A percentile compares a stretch with the other conserved stretches of the same genome.
Conservation (phyloP, 2,113 vertebrate genomes). For the Corythoichthys haematopterus region DNA sequence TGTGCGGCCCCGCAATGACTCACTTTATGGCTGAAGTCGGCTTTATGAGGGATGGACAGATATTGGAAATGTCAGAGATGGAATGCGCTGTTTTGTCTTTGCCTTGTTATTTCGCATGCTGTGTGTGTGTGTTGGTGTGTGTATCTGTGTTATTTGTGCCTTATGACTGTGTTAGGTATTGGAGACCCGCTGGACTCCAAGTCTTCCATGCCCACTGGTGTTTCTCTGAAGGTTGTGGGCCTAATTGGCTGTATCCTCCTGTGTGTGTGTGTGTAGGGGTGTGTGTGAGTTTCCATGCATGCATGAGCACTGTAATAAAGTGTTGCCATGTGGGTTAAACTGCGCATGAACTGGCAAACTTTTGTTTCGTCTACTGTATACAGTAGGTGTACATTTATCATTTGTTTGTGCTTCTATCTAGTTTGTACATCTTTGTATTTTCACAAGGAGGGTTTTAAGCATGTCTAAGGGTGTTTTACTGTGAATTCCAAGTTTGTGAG, state of each 20-base stretch:
- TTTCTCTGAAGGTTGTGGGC: conserved; percentile 64
- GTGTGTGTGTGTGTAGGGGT: conserved; percentile 21
- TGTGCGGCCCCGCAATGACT: conserved; percentile 48
- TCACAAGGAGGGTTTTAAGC: too few relatives aligned
- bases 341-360: conserved; percentile 5
- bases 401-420: too few relatives aligned
- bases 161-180: conserved; percentile 68
- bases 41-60: conserved; percentile 66
- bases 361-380: not conserved
- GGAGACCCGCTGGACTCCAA: conserved; percentile 58
- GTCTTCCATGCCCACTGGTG: conserved; percentile 62
- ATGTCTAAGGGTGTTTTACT: too few relatives aligned
- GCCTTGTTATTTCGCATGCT: conserved; percentile 62
- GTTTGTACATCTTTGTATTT: too few relatives aligned
- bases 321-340: conserved; percentile 19
- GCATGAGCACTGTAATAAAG: not conserved
- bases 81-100: conserved; percentile 67
- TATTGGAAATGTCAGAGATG: conserved; percentile 70
- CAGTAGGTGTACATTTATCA: too few relatives aligned
- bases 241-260: conserved; percentile 58
- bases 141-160: conserved; percentile 61
- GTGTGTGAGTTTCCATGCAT: conserved; percentile 7
- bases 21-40: conserved; percentile 56
- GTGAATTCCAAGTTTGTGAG: too few relatives aligned
- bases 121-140: conserved; percentile 16